Evolutionary conservation across 2,888 invertebrate species (phyloP).

Genomic region (Caenorhabditis afra): DNA sequence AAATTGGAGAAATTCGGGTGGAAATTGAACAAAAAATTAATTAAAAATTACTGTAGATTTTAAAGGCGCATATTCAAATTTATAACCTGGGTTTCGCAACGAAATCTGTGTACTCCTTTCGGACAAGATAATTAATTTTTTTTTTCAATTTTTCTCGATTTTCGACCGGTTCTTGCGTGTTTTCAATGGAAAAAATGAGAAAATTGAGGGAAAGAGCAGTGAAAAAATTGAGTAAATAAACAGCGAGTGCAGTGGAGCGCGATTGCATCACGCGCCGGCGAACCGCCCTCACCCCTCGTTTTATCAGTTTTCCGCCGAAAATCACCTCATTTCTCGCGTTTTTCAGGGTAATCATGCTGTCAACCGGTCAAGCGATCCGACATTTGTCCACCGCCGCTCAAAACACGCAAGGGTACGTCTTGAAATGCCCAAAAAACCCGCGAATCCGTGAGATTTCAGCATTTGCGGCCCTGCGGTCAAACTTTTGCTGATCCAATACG

Average conservation of each 20-base stretch:
- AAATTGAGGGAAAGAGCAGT: slow-evolving; percentile 6
- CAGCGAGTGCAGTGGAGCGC: slow-evolving; percentile 20
- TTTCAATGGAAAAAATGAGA: background rate
- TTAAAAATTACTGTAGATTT: slow-evolving; percentile 2
- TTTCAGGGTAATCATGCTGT: slow-evolving; percentile 46
- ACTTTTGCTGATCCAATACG: slow-evolving; percentile 84
- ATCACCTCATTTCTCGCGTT: background rate
- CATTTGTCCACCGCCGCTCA: slow-evolving; percentile 33
- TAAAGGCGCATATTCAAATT: slow-evolving; percentile 15
- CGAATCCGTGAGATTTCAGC: slow-evolving; percentile 81
- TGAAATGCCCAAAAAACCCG: background rate
- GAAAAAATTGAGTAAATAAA: slow-evolving; percentile 2
- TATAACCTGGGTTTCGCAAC: background rate
- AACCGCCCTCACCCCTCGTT: slow-evolving; percentile 1
- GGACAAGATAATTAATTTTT: background rate
- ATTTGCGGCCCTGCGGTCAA: slow-evolving; percentile 86
- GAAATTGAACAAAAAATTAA: background rate
- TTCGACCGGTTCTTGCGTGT: no score
- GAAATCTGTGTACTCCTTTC: background rate
- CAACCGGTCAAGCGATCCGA: slow-evolving; percentile 31
- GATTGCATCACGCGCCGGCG: slow-evolving; percentile 32
- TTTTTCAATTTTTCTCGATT: no score
- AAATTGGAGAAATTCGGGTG: slow-evolving; percentile 4
- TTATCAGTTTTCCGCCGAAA: background rate
- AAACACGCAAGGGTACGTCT: slow-evolving; percentile 23